Conservation (phyloP, 2,797 vertebrate species). For the Peromyscus eremicus region DNA sequence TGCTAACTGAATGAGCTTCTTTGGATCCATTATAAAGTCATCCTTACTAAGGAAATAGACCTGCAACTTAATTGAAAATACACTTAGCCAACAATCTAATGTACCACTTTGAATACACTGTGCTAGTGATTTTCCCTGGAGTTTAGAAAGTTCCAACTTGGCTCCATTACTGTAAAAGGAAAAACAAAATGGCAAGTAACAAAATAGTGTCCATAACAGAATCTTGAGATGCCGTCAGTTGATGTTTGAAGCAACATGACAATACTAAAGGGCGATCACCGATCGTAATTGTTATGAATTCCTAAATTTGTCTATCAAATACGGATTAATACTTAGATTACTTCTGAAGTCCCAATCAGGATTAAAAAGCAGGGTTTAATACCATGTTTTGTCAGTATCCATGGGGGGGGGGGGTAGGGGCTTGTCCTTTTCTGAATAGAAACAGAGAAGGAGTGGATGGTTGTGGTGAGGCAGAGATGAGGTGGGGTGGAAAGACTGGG, state of each 20-base stretch:
- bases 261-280: not conserved
- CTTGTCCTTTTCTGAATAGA: not conserved
- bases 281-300: not conserved
- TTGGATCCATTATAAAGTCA: not conserved
- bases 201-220: not conserved
- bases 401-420: not conserved
- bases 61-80: not conserved
- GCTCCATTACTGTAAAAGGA: not conserved
- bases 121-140: not conserved
- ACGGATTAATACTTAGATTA: not conserved
- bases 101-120: not conserved
- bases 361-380: not conserved
- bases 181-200: not conserved
- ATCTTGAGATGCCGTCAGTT: not conserved
- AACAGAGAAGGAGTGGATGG: not conserved
- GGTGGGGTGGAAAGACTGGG: not conserved
- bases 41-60: slow-evolving; percentile 2
- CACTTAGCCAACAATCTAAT: not conserved
- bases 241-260: not conserved
- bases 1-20: not conserved
- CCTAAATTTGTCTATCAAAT: not conserved
- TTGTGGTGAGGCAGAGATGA: not conserved
- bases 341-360: not conserved
- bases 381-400: not conserved
- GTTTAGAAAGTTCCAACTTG: not conserved